Conservation (phyloP, 2,888 invertebrate genomes). For the Rhagophthalmus giganteus region DNA sequence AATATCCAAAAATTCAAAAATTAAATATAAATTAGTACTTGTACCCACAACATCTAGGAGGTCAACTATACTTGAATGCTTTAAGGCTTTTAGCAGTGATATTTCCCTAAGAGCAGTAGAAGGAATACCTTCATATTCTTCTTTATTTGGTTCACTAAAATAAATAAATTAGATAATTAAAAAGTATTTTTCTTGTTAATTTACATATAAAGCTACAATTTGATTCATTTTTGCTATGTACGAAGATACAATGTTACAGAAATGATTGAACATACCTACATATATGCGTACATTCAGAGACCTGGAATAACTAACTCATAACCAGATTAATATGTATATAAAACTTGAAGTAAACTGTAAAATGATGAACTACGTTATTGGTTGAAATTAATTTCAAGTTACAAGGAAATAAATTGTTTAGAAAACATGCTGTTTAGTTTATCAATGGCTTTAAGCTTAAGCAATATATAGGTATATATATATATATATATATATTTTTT, state of each 20-base stretch:
- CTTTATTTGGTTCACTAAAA: slow-evolving; percentile 5
- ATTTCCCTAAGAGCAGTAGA: slow-evolving; percentile 97
- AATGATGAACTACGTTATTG: too few species aligned
- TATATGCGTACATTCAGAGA: too few species aligned
- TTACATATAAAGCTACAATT: neutral
- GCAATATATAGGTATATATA: too few species aligned
- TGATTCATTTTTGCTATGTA: neutral
- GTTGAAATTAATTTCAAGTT: too few species aligned
- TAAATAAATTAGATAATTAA: neutral
- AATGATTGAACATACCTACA: neutral
- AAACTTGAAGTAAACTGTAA: too few species aligned
- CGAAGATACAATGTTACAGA: neutral
- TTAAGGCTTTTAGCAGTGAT: slow-evolving; percentile 84
- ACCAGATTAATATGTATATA: too few species aligned
- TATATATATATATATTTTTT: too few species aligned
- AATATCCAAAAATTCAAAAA: slow-evolving; percentile 92
- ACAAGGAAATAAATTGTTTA: too few species aligned
- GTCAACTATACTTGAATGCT: slow-evolving; percentile 88
- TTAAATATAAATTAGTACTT: slow-evolving; percentile 84
- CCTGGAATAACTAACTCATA: too few species aligned
- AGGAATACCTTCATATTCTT: slow-evolving; percentile 93
- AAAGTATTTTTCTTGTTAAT: neutral
- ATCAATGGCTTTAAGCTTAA: too few species aligned
- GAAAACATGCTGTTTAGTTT: too few species aligned
- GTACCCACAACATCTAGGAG: slow-evolving; percentile 87